Base-by-base conservation (phyloP, 1,140 invertebrate genomes). In the Drosophila auraria region DNA sequence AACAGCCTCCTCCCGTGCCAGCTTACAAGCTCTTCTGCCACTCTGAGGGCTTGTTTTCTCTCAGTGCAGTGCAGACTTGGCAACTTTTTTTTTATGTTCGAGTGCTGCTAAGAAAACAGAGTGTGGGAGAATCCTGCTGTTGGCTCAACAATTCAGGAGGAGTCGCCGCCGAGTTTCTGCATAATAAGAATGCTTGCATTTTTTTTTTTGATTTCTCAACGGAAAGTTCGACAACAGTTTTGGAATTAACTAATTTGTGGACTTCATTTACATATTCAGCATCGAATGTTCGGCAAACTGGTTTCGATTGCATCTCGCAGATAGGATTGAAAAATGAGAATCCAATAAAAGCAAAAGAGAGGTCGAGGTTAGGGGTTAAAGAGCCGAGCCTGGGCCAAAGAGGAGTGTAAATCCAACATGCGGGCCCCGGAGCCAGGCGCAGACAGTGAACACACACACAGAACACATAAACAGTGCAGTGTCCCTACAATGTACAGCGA, bases 281-380 rank as follows among this genome's bases (percentile, higher is more conserved):
- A 77, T 69, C 68, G 54, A 74, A 68, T 70, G 57, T 71, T 65
- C 17, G 15, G 38, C 17, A 73, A 83, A 80, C 60, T 53, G 54
- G 62, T 78, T 87, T 81, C 65, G 84, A 87, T 87, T 44, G 51
- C 53, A 84, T 60, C 64, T 44, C 47, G 12, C 36, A 73, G 83
- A 87, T 87, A 87, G 68, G 61, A 70, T 62, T 76, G 66, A 81
- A 69, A 81, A 90, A 82, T 90, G 78, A 50, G 63, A 84, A 82
- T 76, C 82, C 83, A 90, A 82, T 90, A 20, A 38, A 64, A 51
- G 74, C 60, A 33, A 54, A 45, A 68, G 40, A 47, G 53, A 33
- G 61, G 61, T 40, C 59, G 33, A 54, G 71, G 36, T 57, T 56
- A 68, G 64, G 57, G 75, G 51, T 56, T 70, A 77, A 60, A 76